phyloP scores from a whole-genome alignment of 2,888 invertebrate genomes.

The Rhopalosiphum nymphaeae region DNA sequence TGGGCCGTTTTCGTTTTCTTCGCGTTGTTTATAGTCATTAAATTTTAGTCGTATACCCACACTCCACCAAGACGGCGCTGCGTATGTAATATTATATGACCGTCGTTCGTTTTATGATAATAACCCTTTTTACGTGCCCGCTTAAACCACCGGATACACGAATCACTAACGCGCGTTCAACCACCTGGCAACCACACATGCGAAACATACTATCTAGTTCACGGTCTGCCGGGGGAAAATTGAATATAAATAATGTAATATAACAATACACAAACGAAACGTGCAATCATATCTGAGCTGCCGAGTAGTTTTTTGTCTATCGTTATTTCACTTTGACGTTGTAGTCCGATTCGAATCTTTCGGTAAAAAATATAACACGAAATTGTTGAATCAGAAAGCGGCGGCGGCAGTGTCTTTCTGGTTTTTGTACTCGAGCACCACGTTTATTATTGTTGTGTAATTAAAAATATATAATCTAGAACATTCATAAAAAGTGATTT shows the following conservation, averaged over 20 bases:
- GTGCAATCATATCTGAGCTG: neutral
- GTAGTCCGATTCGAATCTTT: constrained; percentile 1
- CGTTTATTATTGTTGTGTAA: neutral
- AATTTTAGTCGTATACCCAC: neutral
- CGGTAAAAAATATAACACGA: neutral
- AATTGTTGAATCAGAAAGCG: neutral
- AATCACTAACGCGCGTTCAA: constrained; percentile 48
- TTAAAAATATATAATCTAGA: neutral
- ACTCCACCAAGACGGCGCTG: neutral
- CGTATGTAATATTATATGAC: neutral
- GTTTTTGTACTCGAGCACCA: neutral
- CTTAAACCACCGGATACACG: constrained; percentile 46
- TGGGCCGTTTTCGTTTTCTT: neutral
- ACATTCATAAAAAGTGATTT: neutral
- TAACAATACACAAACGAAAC: neutral
- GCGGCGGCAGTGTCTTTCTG: neutral
- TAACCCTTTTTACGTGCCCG: constrained; percentile 35
- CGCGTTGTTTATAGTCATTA: neutral
- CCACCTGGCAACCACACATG: constrained; percentile 60
- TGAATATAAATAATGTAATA: neutral
- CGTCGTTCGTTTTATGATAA: neutral
- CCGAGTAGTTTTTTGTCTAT: neutral
- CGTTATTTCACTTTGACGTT: neutral
- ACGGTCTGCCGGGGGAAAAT: constrained; percentile 41
- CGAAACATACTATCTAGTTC: constrained; percentile 40